Conservation (phyloP, 2,888 invertebrate species). For the Octodonta nipae region DNA sequence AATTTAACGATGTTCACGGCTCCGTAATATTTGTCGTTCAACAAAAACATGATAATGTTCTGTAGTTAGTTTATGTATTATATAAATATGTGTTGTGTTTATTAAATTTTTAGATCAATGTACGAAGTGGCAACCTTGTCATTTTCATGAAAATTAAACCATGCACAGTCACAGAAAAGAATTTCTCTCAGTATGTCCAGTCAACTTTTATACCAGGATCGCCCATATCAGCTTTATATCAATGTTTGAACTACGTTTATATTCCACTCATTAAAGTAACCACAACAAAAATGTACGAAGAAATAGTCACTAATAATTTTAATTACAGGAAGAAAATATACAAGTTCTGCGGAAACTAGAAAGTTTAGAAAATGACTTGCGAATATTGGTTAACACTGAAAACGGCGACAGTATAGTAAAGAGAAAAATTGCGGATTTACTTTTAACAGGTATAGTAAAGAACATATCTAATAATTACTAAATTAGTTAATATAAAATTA, state of each 20-base stretch:
- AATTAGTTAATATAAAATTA: too few relatives aligned
- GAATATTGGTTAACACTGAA: constrained; percentile 24
- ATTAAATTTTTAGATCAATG: too few relatives aligned
- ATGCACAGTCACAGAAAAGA: constrained; percentile 44
- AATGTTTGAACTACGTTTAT: constrained; percentile 47
- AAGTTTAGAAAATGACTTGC: constrained; percentile 30
- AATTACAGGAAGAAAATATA: constrained; percentile 19
- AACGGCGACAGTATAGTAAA: background rate
- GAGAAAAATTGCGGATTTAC: background rate
- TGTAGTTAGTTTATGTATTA: too few relatives aligned
- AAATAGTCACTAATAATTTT: too few relatives aligned
- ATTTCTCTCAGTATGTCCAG: constrained; percentile 42
- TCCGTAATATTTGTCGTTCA: too few relatives aligned
- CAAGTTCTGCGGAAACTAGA: constrained; percentile 28
- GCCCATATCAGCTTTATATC: constrained; percentile 45
- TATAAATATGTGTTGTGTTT: too few relatives aligned
- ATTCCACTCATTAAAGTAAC: constrained; percentile 33
- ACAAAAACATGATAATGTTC: too few relatives aligned
- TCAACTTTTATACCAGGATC: constrained; percentile 46
- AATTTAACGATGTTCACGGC: too few relatives aligned
- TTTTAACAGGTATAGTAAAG: too few relatives aligned
- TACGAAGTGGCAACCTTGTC: constrained; percentile 26
- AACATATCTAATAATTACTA: too few relatives aligned
- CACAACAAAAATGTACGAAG: too few relatives aligned
- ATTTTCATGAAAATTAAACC: constrained; percentile 51